Evolutionary conservation across 2,888 invertebrate genomes (phyloP).

Genomic region (Ochropleura plecta): DNA sequence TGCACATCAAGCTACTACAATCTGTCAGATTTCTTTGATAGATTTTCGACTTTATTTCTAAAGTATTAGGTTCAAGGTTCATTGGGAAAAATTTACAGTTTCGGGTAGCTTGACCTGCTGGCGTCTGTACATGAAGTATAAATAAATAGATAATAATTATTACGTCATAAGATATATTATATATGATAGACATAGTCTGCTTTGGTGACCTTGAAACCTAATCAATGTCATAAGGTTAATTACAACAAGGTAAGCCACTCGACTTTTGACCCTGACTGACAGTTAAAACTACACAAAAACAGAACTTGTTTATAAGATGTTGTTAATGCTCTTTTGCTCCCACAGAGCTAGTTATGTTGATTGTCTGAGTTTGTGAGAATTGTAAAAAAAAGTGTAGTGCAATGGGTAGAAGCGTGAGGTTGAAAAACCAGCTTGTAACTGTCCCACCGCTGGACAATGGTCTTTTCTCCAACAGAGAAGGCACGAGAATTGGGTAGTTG

Average conservation of each 20-base stretch:
- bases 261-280: conserved; percentile 24
- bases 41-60: too few species aligned
- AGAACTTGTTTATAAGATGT: conserved; percentile 23
- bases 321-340: conserved; percentile 16
- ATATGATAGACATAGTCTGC: neutral
- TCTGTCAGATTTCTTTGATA: too few species aligned
- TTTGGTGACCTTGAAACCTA: conserved; percentile 6
- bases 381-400: neutral
- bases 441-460: too few species aligned
- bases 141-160: neutral
- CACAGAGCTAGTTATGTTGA: conserved; percentile 32
- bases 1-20: too few species aligned
- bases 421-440: too few species aligned
- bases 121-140: too few species aligned
- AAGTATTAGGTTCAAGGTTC: too few species aligned
- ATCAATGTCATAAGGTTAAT: neutral
- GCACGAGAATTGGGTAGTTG: too few species aligned
- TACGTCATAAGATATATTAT: neutral
- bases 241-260: neutral
- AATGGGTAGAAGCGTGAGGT: neutral
- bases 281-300: conserved; percentile 24
- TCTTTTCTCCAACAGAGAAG: too few species aligned
- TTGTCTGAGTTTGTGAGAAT: neutral
- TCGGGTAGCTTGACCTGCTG: too few species aligned
- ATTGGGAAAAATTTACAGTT: too few species aligned